phyloP scores from a whole-genome alignment of 30 jellyfish, hydroid and myxozoan genomes.

The Sanderia malayensis region DNA sequence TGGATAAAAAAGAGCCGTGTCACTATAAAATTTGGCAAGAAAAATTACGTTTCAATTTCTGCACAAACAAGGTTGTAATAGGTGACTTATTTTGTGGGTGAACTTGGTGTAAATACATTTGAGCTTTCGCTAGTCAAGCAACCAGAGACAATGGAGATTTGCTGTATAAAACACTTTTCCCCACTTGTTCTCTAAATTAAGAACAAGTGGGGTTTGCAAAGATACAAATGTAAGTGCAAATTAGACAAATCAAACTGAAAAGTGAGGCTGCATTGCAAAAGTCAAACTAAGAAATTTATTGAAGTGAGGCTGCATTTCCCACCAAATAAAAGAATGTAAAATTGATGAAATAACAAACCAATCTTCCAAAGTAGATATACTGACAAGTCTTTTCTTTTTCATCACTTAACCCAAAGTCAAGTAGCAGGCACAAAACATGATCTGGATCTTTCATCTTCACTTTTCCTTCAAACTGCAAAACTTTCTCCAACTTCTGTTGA shows the following conservation, averaged over 20 bases:
- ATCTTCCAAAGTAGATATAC: conserved; percentile 69
- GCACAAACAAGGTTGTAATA: too few relatives aligned
- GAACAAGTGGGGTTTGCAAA: too few relatives aligned
- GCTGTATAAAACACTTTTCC: too few relatives aligned
- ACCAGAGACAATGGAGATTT: too few relatives aligned
- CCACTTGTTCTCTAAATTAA: too few relatives aligned
- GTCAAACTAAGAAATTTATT: not conserved
- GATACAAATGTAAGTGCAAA: not conserved
- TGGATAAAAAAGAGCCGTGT: conserved; percentile 5
- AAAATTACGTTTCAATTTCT: not conserved
- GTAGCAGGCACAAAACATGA: conserved; percentile 34
- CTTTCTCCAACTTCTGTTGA: conserved; percentile 45
- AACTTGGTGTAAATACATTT: too few relatives aligned
- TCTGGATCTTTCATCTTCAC: conserved; percentile 68
- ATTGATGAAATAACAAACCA: conserved; percentile 25
- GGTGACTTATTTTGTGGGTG: too few relatives aligned
- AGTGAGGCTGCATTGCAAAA: not conserved
- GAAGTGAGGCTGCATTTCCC: not conserved
- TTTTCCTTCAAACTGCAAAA: conserved; percentile 54
- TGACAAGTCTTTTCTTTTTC: conserved; percentile 7
- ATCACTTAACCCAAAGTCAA: conserved; percentile 41
- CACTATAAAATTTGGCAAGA: not conserved
- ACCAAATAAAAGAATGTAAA: not conserved
- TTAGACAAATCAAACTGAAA: not conserved
- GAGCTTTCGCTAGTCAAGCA: too few relatives aligned